Evolutionary conservation across 2,888 invertebrate genomes (phyloP).

Genomic region (Lissocephala sabroskyi): DNA sequence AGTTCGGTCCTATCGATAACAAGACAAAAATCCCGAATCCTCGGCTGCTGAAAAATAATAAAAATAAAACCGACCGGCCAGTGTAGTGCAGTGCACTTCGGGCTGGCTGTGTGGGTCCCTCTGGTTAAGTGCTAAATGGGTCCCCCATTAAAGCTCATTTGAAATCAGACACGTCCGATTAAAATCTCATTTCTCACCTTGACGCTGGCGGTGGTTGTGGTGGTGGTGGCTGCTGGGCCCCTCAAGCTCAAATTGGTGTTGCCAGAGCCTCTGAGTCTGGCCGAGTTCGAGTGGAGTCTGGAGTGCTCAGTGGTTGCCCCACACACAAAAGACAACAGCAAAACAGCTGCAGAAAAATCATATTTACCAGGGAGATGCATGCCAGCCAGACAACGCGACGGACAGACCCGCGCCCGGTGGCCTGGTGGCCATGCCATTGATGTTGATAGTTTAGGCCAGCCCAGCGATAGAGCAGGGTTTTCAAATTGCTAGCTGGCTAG

Average conservation of each 20-base stretch:
- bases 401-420: conserved; percentile 18
- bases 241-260: background rate
- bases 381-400: conserved; percentile 12
- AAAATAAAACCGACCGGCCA: conserved; percentile 1
- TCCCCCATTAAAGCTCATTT: conserved; percentile 73
- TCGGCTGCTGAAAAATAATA: background rate
- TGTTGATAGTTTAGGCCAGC: conserved; percentile 42
- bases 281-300: conserved; percentile 6
- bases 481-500: conserved; percentile 17
- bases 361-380: conserved; percentile 36
- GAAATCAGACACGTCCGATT: conserved; percentile 73
- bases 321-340: conserved; percentile 26
- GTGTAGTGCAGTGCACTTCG: background rate
- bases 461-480: conserved; percentile 32
- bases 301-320: conserved; percentile 17
- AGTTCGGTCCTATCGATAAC: conserved; percentile 2
- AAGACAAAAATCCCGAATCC: background rate
- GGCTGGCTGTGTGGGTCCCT: background rate
- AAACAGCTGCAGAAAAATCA: conserved; percentile 55
- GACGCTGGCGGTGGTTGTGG: conserved; percentile 23
- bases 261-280: background rate
- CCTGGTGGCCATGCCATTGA: conserved; percentile 39
- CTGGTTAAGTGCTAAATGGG: conserved; percentile 63
- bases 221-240: conserved; percentile 21
- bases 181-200: conserved; percentile 73